These are phyloP conservation scores for Dendrophyllia cribrosa DNA, from an alignment of 64 coral and sea anemone species.

Conservation along the genomic window DNA sequence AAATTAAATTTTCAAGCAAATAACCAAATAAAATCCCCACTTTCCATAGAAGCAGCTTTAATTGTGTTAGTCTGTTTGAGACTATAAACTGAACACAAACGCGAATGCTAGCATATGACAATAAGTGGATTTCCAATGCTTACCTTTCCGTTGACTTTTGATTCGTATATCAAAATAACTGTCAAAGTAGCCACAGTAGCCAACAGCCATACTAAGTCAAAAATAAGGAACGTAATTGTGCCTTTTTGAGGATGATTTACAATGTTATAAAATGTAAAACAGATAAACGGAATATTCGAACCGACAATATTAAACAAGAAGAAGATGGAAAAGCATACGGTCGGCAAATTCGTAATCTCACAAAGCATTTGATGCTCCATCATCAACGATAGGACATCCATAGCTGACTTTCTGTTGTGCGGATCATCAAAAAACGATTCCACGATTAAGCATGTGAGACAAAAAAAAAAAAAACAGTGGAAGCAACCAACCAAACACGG, in stretches of 20 bases:
- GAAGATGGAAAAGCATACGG: not conserved
- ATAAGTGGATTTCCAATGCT: no score
- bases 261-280: not conserved
- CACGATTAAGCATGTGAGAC: not conserved
- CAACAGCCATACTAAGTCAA: not conserved
- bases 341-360: not conserved
- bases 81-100: no score
- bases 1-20: not conserved
- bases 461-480: constrained; percentile 17
- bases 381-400: not conserved
- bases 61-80: no score
- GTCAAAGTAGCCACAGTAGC: not conserved
- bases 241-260: not conserved
- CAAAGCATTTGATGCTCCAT: not conserved
- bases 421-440: constrained; percentile 3
- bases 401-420: not conserved
- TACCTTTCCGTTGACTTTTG: constrained; percentile 15
- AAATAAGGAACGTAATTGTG: not conserved
- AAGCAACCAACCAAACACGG: constrained; percentile 6
- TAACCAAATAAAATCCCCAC: not conserved
- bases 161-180: not conserved
- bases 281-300: not conserved
- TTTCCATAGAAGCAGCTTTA: no score
- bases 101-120: no score
- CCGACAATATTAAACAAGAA: not conserved